A percentile compares a stretch with the other conserved stretches of the same genome.
These are phyloP conservation scores for Platygyra sinensis DNA, from an alignment of 64 coral and sea anemone genomes.

Conservation along the genomic window DNA sequence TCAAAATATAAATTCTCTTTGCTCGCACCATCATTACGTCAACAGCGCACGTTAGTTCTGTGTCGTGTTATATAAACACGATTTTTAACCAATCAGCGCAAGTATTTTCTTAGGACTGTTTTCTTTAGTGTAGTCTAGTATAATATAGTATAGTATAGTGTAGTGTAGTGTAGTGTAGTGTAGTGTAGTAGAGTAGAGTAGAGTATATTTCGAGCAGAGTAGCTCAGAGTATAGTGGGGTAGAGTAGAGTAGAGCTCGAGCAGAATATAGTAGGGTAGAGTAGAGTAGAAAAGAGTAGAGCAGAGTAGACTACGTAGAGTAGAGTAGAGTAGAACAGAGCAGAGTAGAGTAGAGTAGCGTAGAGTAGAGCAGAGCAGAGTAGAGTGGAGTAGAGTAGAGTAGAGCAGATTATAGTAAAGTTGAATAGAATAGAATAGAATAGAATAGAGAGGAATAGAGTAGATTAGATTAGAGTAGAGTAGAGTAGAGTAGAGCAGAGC, in stretches of 20 bases:
- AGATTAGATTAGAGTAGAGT: constrained; percentile 7
- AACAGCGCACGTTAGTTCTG: no score
- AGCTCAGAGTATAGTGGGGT: neutral
- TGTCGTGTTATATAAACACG: no score
- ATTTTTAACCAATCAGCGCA: no score
- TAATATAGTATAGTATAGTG: no score
- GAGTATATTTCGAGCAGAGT: neutral
- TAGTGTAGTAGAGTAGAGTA: neutral
- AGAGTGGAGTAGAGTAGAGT: constrained; percentile 12
- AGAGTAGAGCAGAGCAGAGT: constrained; percentile 16
- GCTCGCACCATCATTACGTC: no score
- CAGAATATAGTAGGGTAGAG: neutral
- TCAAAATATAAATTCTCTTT: no score
- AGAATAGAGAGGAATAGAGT: neutral
- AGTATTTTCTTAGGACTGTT: no score
- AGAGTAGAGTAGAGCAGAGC: constrained; percentile 21
- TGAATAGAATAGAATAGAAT: constrained; percentile 1
- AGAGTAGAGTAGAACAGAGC: no score
- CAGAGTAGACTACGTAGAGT: constrained; percentile 1
- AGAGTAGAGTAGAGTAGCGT: neutral
- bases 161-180: neutral
- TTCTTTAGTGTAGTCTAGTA: no score
- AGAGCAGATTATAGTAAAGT: constrained; percentile 4
- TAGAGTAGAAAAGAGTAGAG: constrained; percentile 2
- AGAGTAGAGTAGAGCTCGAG: neutral